Evolutionary conservation across 2,113 vertebrate genomes (phyloP), one percentile per base, ranked within the genome.

Genomic region (Phycodurus eques): DNA sequence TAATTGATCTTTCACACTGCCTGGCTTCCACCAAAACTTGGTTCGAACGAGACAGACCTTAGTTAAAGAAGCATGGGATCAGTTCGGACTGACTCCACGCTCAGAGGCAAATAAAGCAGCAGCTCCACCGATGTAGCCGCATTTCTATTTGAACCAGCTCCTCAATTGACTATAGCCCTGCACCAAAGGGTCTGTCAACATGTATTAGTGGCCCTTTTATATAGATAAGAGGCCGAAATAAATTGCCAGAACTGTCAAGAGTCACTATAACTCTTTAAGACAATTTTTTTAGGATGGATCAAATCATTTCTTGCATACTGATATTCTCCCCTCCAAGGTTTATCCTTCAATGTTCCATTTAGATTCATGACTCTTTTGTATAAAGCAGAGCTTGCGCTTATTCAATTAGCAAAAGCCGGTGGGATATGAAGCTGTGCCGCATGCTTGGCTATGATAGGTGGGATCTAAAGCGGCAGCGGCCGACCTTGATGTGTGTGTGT

Each of bases 91-190:
- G 72, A 80, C 75, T 79, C 80, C 77, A 73, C 70, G 20, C 70
- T 78, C 15, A 53, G 65, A 68, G 69, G 70, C 69, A 78, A 66
- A 56, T 51, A 46, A 83, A 74, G 0, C 27, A 60, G 57, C 57
- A 60, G 62, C 75, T 68, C 74, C 76, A 56, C 81, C 76, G 70
- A 57, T 65, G 73, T 67, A 54, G 62, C 44, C 10, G 11, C 42
- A 13, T 64, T 11, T 6, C 5, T 33, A 13, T 43, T 64, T 72
- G 60, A 83, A 80, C 80, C 85, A 86, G 81, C 84, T 85, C 74
- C 80, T 88, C 86, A 88, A 89, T 92, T 90, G 90, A 92, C 90
- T 85, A 87, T 88, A 90, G 86, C 84, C 87, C 83, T 71, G 88
- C 89, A 93, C 93, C 88, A 91, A 90, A 91, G 84, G 19, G 76